A percentile compares a stretch with the other conserved stretches of the same genome.
These are phyloP conservation scores for human (Homo sapiens) DNA, from an alignment of 2,113 vertebrate genomes.

Conservation along the genomic window DNA sequence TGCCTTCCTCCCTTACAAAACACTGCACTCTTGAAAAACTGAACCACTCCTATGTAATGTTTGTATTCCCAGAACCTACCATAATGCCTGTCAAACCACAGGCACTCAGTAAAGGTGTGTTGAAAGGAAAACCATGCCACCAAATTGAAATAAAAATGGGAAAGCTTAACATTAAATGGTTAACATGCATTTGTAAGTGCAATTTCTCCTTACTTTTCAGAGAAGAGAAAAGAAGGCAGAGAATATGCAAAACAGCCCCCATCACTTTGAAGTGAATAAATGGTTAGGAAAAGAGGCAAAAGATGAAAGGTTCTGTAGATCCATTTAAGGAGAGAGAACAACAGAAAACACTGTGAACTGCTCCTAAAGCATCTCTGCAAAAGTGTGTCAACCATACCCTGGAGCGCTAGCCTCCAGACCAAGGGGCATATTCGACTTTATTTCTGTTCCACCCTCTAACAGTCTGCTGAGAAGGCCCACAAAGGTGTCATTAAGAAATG, in stretches of 20 bases:
- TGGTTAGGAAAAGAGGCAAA: not conserved
- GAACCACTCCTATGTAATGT: not conserved
- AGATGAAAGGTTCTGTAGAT: not conserved
- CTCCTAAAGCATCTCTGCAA: not conserved
- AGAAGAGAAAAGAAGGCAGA: not conserved
- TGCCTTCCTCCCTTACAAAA: not conserved
- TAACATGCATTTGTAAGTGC: not conserved
- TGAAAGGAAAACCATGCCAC: not conserved
- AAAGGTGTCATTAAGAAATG: conserved; percentile 64
- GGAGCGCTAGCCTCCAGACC: conserved; percentile 18
- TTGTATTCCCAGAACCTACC: not conserved
- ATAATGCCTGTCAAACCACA: not conserved
- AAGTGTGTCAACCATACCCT: not conserved
- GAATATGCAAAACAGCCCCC: not conserved
- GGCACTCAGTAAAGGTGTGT: not conserved
- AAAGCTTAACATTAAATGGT: not conserved
- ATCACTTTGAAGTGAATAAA: not conserved
- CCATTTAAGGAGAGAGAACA: not conserved
- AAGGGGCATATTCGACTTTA: not conserved
- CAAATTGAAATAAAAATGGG: not conserved
- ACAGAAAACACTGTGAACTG: not conserved
- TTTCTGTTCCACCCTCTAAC: not conserved
- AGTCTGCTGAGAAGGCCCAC: conserved; percentile 1
- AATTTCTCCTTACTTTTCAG: not conserved
- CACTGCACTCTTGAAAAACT: not conserved